Evolutionary conservation across 2,888 invertebrate species (phyloP), one percentile per base, ranked within the genome.

Genomic region (Poecilobothrus nobilitatus): DNA sequence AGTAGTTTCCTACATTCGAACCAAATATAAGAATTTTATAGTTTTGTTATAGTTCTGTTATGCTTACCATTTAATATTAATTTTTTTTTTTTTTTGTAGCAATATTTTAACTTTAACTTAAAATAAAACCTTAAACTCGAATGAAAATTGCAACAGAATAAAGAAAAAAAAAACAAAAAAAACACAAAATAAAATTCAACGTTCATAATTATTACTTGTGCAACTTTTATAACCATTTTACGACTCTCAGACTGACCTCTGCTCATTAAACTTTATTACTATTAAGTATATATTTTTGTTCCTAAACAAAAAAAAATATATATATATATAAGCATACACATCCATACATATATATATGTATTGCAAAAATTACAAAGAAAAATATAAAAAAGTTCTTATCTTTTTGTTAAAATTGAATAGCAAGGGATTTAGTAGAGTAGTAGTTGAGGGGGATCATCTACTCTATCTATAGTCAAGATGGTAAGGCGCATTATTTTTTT

Each of bases 211-310:
- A 53, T 53, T 53, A 53, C 18, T 53, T 53, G 53, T 53, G 53
- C 53, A 53, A 53, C 53, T 53, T 53, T 53, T 53, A 53, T 53
- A 53, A 53, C 53, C 53, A 53, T 53, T 53, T 53, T 53, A 53
- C 53, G 53, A 53, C n/a, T 53, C 53, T 53, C 53, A 53, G 53
- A 53, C 53, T 53, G 53, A 53, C 53, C 53, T 53, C 53, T 53
- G 53, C 53, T 53, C 53, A 53, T 53, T 53, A 53, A 53, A 53
- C 53, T 53, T 53, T 53, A 53, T 53, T 53, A 53, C 53, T 53
- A 53, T 53, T 53, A 53, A 53, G 18, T 53, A 53, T 53, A 53
- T 53, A 53, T 18, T 53, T 53, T 53, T 53, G 53, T 53, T 53
- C 53, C 53, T 53, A 53, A 53, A 53, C 53, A 53, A 18, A 53